Base-by-base conservation (phyloP, 2,888 invertebrate species). In the Hirtodrosophila histrioides region DNA sequence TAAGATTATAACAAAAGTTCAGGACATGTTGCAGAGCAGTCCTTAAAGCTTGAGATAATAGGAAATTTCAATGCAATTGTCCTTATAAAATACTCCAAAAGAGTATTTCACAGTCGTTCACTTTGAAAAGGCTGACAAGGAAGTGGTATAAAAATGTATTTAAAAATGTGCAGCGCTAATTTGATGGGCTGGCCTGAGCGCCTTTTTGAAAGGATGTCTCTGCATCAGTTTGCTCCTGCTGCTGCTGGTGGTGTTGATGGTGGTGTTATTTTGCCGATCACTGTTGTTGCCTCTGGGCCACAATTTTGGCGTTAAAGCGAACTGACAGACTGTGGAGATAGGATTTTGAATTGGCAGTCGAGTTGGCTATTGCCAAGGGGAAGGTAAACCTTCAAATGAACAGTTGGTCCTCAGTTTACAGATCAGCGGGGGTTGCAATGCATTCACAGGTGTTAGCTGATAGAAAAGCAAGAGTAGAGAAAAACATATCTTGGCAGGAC, bases 231-330 rank as follows among this genome's bases (percentile, higher is more conserved):
- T 37, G 44, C 27, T 53, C 24, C 12, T 48, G 45, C 2, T 36
- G 35, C 8, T 48, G 44, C 7, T 39, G 10, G 33, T 68, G 49
- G 23, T 45, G 41, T n/a, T 54, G 51, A 36, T 51, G 58, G 56
- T 63, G 67, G 50, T 54, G 51, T 39, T 57, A 29, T 48, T 48
- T 24, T 17, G 36, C 53, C 51, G 79, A 79, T 79, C 66, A 17
- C 51, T 56, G 43, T 43, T 44, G 51, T 36, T 31, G 46, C 53
- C 51, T n/a, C 51, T 40, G 49, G 63, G 73, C 78, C 64, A 76
- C 64, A 76, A 70, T 83, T 79, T 71, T 56, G 77, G 80, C 83
- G 83, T 77, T 64, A 71, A 77, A 67, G 57, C 64, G 62, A 65
- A 48, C 57, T 41, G 40, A 11, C 49, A 40, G 40, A 54, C 54